Evolutionary conservation across 1,140 invertebrate species (phyloP), one percentile per base, ranked within the genome.

Genomic region (Panagrolaimus sp.): DNA sequence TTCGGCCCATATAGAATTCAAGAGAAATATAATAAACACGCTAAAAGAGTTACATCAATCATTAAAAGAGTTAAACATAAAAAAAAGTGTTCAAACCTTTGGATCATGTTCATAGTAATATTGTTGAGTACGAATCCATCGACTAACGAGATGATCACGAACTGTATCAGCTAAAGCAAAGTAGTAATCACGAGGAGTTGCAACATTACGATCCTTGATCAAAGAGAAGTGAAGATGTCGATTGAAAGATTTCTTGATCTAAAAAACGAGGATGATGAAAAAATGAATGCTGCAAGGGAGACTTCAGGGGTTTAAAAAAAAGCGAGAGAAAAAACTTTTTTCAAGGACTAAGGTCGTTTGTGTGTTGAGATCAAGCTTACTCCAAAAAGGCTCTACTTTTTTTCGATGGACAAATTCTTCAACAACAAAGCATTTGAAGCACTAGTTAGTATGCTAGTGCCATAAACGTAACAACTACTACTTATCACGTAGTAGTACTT

Each of bases 41-140:
- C 94, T 98, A 85, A 72, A 78, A 75, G 16, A 38, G 7, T 38
- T n/a, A n/a, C n/a, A n/a, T n/a, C n/a, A n/a, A n/a, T n/a, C n/a
- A 38, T 38, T 38, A 31, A 20, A 20, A n/a, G n/a, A n/a, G n/a
- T n/a, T n/a, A n/a, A 57, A 11, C 27, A 23, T 25, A 16, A 13
- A n/a, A 9, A 25, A 25, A 13, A 20, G 27, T 13, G 1, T 66
- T 16, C 11, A 51, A 88, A 98, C 95, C 91, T 99, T 99, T 51
- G 96, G 96, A 85, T 99, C 96, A 80, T 91, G 94, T 83, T 98
- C 94, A 86, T 98, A 98, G 86, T 98, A 98, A 85, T 94, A 89
- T 84, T 99, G 96, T 84, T 98, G 96, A 31, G 96, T 98, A 67
- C 96, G 88, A 80, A 99, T 98, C 96, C 96, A 99, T 83, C 96